Percentiles rank a stretch among this genome's conserved stretches.
phyloP scores from a whole-genome alignment of 2,888 invertebrate species.

The Drosophila trichaetosa region DNA sequence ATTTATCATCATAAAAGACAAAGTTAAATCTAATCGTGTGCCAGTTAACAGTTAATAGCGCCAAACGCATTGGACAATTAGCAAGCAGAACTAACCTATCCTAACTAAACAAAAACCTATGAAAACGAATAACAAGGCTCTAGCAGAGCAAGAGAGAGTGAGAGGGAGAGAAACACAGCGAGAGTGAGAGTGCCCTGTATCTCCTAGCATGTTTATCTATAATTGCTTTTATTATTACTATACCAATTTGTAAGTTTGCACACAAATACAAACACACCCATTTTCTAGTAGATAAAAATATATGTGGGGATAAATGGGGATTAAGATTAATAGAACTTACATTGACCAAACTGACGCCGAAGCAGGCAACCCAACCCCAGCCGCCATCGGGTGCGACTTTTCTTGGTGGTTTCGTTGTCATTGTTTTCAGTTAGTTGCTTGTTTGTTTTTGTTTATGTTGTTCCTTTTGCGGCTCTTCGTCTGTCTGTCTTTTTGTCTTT shows the following conservation, averaged over 20 bases:
- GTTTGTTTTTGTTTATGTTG: conserved; percentile 29
- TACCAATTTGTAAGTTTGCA: background rate
- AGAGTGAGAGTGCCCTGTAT: background rate
- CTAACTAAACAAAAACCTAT: conserved; percentile 36
- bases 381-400: conserved; percentile 94
- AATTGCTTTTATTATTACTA: background rate
- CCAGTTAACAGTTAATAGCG: conserved; percentile 20
- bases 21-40: conserved; percentile 47
- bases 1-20: conserved; percentile 25
- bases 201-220: background rate
- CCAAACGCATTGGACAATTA: background rate
- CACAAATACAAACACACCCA: background rate
- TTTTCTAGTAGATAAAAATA: background rate
- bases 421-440: conserved; percentile 40
- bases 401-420: conserved; percentile 85
- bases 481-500: conserved; percentile 4
- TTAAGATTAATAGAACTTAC: conserved; percentile 87
- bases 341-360: conserved; percentile 93
- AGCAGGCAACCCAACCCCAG: conserved; percentile 95
- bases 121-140: background rate
- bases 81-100: conserved; percentile 60
- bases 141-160: background rate
- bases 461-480: conserved; percentile 23
- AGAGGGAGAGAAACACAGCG: too few relatives aligned
- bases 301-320: background rate